Evolutionary conservation across 1,140 invertebrate species (phyloP), one percentile per base, ranked within the genome.

Genomic region (Drosophila varians): DNA sequence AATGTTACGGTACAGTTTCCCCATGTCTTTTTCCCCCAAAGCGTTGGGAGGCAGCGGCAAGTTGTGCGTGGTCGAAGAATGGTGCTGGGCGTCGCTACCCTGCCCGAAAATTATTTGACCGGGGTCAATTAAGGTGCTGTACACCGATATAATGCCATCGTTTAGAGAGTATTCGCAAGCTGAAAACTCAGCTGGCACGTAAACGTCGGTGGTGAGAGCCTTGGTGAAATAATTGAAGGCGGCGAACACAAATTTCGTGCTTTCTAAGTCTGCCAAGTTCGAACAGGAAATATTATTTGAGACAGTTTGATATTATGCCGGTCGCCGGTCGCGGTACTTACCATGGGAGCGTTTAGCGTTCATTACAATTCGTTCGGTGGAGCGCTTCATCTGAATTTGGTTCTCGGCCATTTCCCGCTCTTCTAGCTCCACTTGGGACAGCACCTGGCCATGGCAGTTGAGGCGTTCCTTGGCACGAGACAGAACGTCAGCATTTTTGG

Each of bases 211-310:
- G 4, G 45, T 48, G 0, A 60, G 8, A 0, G 73, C 73, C 25
- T 87, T 90, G 0, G 60, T 58, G 19, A 91, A 91, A 42, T 74
- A 91, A 12, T 91, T 91, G 0, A 89, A 90, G 2, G 74, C 65
- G 0, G 31, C 70, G 21, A 90, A 87, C 1, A 79, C 34, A 12
- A 79, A 91, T 18, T 61, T 64, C 0, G 40, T 38, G 14, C 61
- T 61, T 23, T 80, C 76, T 16, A 86, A 9, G 46, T 86, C 80
- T 84, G 28, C 3, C 36, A 28, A 2, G 38, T 4, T n/a, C 34
- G 11, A 3, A 14, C 12, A 14, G 4, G n/a, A 1, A 38, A 38
- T 7, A 38, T 38, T 14, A 14, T 4, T 16, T 1, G n/a, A n/a
- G n/a, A n/a, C n/a, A 34, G 12, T 16, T 3, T 14, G 3, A 38